A percentile compares a stretch with the other conserved stretches of the same genome.
These are phyloP conservation scores for Diaperis boleti DNA, from an alignment of 2,888 invertebrate genomes.

Conservation along the genomic window DNA sequence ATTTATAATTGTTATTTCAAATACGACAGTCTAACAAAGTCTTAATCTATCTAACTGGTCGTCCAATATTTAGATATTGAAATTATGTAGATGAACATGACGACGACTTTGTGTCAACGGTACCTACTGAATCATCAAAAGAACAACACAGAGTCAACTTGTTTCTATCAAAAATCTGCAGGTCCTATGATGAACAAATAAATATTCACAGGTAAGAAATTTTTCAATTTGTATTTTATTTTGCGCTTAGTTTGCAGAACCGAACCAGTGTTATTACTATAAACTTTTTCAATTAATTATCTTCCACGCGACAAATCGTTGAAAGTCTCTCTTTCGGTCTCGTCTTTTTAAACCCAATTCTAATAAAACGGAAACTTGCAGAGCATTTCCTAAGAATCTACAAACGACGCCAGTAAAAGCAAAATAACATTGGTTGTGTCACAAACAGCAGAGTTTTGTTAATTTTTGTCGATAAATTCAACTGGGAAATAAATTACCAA, in stretches of 20 bases:
- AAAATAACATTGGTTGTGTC: background rate
- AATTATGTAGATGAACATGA: conserved; percentile 9
- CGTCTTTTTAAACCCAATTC: no score
- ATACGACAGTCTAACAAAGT: background rate
- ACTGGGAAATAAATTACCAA: background rate
- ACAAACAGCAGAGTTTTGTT: background rate
- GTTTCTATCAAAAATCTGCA: no score
- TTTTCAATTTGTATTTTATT: no score
- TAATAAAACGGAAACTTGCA: background rate
- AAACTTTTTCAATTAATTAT: background rate
- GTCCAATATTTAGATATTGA: conserved; percentile 26
- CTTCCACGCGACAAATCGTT: no score
- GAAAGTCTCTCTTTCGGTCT: no score
- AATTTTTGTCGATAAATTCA: background rate
- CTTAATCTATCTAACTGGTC: conserved; percentile 11
- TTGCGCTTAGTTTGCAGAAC: no score
- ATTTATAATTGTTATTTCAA: conserved; percentile 1
- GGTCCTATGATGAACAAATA: no score
- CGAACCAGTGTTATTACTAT: no score
- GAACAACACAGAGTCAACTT: no score
- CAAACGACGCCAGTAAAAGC: background rate
- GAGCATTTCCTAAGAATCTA: background rate
- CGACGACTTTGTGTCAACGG: no score
- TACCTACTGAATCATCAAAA: no score
- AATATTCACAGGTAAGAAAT: no score